Evolutionary conservation across 2,888 invertebrate genomes (phyloP), one percentile per base, ranked within the genome.

Genomic region (Protonemura montana): DNA sequence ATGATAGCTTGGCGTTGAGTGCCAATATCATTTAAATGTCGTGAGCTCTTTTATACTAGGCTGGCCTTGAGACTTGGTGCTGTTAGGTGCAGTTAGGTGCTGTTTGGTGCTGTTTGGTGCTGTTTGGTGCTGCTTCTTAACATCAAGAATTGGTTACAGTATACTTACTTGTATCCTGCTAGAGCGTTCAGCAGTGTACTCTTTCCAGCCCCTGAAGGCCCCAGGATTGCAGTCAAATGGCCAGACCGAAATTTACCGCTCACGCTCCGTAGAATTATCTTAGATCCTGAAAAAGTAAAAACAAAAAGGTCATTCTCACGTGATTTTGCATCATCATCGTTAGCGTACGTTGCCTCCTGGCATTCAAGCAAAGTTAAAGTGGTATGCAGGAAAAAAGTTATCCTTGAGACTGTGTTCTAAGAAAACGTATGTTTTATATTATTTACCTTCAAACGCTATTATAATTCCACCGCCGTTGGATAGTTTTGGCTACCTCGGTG

Each of bases 151-250:
- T 6, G 10, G 10, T 35, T 10, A 35, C 10, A 35, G 10, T 35
- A 6, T 82, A 91, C 93, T 92, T 93, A 98, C 98, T 96, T 97
- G 92, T 98, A 98, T 87, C 98, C 98, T 30, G 98, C 97, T 35
- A 98, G 92, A 88, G 98, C 94, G 90, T 98, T 98, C 87, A 98
- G 93, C 10, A 98, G 92, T 0, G 98, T 97, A 85, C 97, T 97
- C 91, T 98, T 98, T 82, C 98, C 97, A 3, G 97, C 96, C 0
- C 98, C 98, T 0, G 98, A 98, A 0, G 98, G 98, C 0, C 98
- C 98, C 92, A 98, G 93, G 88, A 98, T 97, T 77, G 97, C 98
- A 0, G 97, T 97, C 87, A 98, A 92, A 90, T 98, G 95, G 16
- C 97, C 97, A 0, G 97, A 96, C 80, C 93, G 94, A 91, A 98